Conservation (phyloP, 1,140 invertebrate species). For the Palaemon carinicauda region DNA sequence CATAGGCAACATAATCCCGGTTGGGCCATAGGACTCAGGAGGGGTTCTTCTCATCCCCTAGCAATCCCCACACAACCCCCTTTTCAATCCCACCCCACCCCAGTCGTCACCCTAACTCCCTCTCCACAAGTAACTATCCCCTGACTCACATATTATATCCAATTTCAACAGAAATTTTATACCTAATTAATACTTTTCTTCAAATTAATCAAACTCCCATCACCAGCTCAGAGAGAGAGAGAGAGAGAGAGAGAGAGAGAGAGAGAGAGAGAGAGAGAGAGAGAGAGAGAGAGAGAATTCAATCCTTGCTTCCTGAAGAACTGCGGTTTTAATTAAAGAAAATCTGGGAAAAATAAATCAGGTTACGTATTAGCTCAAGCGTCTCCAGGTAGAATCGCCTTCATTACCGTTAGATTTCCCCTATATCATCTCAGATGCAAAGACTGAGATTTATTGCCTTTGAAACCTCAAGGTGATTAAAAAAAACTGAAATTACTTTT, state of each 20-base stretch:
- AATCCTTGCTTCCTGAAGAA: not conserved
- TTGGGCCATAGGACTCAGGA: not conserved
- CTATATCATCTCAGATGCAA: no score
- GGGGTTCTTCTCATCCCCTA: not conserved
- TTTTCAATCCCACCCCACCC: not conserved
- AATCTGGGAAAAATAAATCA: not conserved
- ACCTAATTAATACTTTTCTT: conserved; percentile 39
- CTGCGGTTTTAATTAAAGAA: not conserved
- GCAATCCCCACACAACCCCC: not conserved
- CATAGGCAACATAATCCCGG: conserved; percentile 34
- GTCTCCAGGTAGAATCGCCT: no score
- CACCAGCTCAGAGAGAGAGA: not conserved
- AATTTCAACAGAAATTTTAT: conserved; percentile 30
- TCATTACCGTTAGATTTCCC: no score
- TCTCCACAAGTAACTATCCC: not conserved
- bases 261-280: no score
- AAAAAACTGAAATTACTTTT: no score
- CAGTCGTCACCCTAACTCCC: no score
- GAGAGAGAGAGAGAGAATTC: not conserved
- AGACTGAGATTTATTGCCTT: no score
- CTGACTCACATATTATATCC: conserved; percentile 13
- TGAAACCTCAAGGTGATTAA: no score
- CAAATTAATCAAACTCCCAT: conserved; percentile 34
- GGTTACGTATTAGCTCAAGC: not conserved
- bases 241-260: not conserved